Conservation (phyloP, 1,140 invertebrate species). For the Tetramorium parvispinum region DNA sequence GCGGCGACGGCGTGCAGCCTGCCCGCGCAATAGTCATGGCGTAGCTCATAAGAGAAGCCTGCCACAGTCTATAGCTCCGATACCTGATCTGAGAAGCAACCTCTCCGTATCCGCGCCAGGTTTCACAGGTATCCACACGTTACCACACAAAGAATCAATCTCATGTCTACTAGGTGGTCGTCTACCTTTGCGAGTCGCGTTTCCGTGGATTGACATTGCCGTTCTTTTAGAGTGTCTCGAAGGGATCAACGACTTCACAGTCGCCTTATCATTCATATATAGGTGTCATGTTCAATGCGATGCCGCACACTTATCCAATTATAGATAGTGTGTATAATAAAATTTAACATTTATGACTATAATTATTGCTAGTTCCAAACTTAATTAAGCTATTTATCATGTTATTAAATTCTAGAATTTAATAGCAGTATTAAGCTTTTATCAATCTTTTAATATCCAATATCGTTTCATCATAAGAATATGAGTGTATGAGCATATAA, state of each 20-base stretch:
- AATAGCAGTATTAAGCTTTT: neutral
- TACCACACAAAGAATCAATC: conserved; percentile 71
- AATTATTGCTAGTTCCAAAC: neutral
- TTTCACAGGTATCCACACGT: conserved; percentile 87
- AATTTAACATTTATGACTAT: conserved; percentile 4
- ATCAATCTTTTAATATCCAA: neutral
- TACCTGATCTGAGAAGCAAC: conserved; percentile 94
- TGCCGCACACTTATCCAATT: conserved; percentile 29
- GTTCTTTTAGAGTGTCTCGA: conserved; percentile 47
- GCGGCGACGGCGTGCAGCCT: conserved; percentile 83
- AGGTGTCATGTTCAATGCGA: conserved; percentile 51
- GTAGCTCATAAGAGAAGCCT: conserved; percentile 93
- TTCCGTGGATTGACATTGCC: conserved; percentile 49
- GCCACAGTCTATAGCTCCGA: conserved; percentile 91
- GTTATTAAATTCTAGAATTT: neutral
- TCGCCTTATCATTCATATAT: conserved; percentile 32
- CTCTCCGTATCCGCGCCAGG: conserved; percentile 88
- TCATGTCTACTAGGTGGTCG: conserved; percentile 74
- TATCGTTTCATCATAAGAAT: neutral
- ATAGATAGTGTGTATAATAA: neutral
- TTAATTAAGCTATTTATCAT: conserved; percentile 9
- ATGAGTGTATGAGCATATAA: neutral
- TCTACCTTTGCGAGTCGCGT: conserved; percentile 71
- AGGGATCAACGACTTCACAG: conserved; percentile 28
- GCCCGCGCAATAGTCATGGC: conserved; percentile 92